Percentiles rank a stretch among this genome's conserved stretches.
These are phyloP conservation scores for Trididemnum clinides DNA, from an alignment of 23 tunicate species.

Conservation along the genomic window DNA sequence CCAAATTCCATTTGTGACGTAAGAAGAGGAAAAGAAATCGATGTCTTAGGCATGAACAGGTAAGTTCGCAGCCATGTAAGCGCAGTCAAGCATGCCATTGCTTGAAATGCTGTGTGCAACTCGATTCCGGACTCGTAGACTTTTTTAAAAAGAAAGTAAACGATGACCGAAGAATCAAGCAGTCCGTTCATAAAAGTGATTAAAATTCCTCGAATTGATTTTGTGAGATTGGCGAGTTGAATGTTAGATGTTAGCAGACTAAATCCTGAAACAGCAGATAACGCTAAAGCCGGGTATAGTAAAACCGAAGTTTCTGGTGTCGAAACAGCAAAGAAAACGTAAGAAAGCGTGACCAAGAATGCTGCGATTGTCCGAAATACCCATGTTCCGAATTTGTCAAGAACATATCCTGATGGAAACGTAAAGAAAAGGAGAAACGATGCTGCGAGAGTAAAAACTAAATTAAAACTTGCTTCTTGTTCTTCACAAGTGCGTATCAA, in stretches of 20 bases:
- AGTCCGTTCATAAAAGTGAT: conserved; percentile 26
- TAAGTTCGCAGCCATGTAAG: conserved; percentile 35
- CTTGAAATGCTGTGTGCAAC: not conserved
- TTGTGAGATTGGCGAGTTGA: conserved; percentile 53
- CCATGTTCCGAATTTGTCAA: conserved; percentile 48
- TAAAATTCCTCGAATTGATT: not conserved
- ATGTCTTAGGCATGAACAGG: conserved; percentile 28
- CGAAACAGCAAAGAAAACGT: conserved; percentile 41
- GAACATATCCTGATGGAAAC: conserved; percentile 20
- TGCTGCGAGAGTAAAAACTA: conserved; percentile 23
- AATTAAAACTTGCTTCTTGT: conserved; percentile 35
- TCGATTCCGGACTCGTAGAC: not conserved
- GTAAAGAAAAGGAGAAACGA: not conserved
- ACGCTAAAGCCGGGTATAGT: conserved; percentile 40
- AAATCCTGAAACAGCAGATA: conserved; percentile 32
- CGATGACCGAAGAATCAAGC: conserved; percentile 26
- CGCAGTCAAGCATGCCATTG: not conserved
- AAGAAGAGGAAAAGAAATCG: not conserved
- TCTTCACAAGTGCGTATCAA: not conserved
- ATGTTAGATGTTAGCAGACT: conserved; percentile 7
- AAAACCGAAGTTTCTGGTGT: conserved; percentile 28
- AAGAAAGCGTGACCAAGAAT: conserved; percentile 1
- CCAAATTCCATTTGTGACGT: not conserved
- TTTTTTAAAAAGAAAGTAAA: conserved; percentile 17
- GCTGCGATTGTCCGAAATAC: conserved; percentile 1